These are phyloP conservation scores for Todiramphus chloris DNA, from an alignment of 2,113 vertebrate genomes.

Conservation along the genomic window DNA sequence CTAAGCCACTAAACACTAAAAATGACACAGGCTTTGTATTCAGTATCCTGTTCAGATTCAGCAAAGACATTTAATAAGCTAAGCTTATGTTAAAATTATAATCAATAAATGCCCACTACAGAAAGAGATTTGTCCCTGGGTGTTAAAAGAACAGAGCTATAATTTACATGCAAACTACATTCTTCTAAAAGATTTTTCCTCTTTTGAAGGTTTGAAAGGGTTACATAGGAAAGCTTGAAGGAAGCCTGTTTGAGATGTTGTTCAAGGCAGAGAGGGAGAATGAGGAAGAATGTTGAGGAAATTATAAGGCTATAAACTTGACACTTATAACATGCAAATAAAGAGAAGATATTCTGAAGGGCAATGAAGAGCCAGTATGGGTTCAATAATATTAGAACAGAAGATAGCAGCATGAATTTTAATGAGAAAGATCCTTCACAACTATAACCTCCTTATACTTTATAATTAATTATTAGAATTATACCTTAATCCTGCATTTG, in stretches of 20 bases:
- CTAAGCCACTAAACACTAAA: conserved; percentile 48
- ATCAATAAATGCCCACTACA: conserved; percentile 51
- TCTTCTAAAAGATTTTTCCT: not conserved
- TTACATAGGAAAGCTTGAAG: not conserved
- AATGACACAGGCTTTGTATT: conserved; percentile 21
- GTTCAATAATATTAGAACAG: conserved; percentile 38
- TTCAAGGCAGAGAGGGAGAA: conserved; percentile 1
- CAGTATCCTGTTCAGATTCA: conserved; percentile 40
- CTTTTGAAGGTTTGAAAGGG: not conserved
- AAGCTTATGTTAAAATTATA: conserved; percentile 61
- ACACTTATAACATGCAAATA: conserved; percentile 56
- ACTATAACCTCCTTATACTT: conserved; percentile 38
- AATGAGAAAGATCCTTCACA: conserved; percentile 32
- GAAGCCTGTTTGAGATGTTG: not conserved
- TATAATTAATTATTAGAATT: conserved; percentile 58
- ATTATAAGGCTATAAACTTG: conserved; percentile 44
- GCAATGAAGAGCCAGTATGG: not conserved
- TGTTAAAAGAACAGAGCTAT: not conserved
- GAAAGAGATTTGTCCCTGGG: conserved; percentile 19
- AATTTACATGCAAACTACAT: conserved; percentile 10
- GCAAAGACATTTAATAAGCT: conserved; percentile 51
- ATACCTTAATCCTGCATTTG: conserved; percentile 4
- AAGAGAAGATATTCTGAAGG: conserved; percentile 57
- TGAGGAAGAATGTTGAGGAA: not conserved
- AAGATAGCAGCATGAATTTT: conserved; percentile 47